Evolutionary conservation across 1,140 invertebrate species (phyloP).

Genomic region (Halyomorpha halys): DNA sequence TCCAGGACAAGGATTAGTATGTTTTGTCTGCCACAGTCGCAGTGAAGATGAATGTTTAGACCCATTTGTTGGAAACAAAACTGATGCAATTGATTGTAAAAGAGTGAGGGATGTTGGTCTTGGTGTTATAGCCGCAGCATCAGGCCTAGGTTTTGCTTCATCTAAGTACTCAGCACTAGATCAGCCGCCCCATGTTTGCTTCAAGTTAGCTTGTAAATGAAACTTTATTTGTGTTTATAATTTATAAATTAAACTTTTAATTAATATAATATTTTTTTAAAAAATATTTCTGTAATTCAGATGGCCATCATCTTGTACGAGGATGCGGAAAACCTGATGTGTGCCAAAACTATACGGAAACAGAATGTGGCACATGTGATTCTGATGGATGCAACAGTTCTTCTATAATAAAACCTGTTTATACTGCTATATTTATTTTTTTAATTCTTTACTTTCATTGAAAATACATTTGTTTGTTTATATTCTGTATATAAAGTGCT

Average conservation of each 20-base stretch:
- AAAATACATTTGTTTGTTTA: too few relatives aligned
- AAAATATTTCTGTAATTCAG: neutral
- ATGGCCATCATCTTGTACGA: neutral
- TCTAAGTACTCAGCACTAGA: neutral
- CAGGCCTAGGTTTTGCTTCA: neutral
- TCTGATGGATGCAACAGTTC: neutral
- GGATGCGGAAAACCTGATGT: conserved; percentile 2
- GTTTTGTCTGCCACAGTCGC: neutral
- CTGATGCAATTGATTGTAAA: neutral
- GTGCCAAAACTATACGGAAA: neutral
- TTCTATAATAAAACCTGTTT: too few relatives aligned
- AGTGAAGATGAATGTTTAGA: neutral
- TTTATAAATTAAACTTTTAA: neutral
- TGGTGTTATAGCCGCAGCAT: neutral
- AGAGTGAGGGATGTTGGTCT: conserved; percentile 8
- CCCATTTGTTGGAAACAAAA: conserved; percentile 1
- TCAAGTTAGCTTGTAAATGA: neutral
- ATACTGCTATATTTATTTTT: too few relatives aligned
- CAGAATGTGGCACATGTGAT: neutral
- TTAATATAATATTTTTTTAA: neutral
- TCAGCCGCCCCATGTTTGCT: conserved; percentile 9
- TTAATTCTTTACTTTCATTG: too few relatives aligned
- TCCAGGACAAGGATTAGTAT: neutral
- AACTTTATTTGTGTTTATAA: neutral
- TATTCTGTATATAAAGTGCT: too few relatives aligned